Evolutionary conservation across 2,113 vertebrate genomes (phyloP).

Genomic region (Lepisosteus osseus): DNA sequence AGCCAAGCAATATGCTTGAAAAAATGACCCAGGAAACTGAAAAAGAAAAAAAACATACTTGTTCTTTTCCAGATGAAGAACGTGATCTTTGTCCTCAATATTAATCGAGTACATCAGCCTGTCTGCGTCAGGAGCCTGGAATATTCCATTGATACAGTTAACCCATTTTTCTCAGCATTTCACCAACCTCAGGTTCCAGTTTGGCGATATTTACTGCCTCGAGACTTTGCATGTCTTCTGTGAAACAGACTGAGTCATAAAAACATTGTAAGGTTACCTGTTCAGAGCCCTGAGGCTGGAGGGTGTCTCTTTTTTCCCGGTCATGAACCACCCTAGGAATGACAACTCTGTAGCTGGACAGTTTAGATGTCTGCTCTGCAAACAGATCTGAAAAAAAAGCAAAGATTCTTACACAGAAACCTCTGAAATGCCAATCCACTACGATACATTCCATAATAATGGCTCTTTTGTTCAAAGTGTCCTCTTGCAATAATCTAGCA

Average conservation of each 20-base stretch:
- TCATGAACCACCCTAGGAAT: constrained; percentile 46
- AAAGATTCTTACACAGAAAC: neutral
- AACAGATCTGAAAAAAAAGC: constrained; percentile 34
- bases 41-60: constrained; percentile 39
- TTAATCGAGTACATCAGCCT: constrained; percentile 45
- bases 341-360: constrained; percentile 52
- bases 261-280: constrained; percentile 28
- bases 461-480: too few species aligned
- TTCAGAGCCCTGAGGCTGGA: constrained; percentile 6
- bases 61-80: constrained; percentile 57
- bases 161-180: neutral
- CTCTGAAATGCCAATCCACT: too few species aligned
- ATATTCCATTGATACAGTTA: constrained; percentile 16
- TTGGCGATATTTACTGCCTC: neutral
- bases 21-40: neutral
- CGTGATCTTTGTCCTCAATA: constrained; percentile 47
- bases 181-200: neutral
- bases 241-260: neutral
- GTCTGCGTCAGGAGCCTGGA: constrained; percentile 34
- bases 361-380: constrained; percentile 17
- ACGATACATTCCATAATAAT: too few species aligned
- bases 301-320: constrained; percentile 37
- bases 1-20: neutral
- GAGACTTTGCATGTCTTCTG: neutral
- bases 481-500: too few species aligned